Evolutionary conservation across 1,140 invertebrate genomes (phyloP), one percentile per base, ranked within the genome.

Genomic region (Belonocnema kinseyi): DNA sequence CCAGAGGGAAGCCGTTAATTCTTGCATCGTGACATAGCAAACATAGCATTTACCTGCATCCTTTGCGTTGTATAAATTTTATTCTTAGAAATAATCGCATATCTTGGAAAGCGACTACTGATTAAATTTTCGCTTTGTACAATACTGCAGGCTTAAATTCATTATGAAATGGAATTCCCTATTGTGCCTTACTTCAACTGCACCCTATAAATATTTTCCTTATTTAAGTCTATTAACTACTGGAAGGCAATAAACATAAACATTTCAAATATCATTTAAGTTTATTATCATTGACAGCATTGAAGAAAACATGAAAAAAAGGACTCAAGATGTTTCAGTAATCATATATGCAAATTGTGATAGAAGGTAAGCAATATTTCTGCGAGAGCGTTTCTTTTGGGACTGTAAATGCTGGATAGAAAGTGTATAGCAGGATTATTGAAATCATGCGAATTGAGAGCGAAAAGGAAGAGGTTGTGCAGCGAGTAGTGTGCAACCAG

Each of bases 1-100:
- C 61, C 26, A 40, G n/a, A n/a, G 26, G 26, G 61, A 66, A 66
- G 61, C 33, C 26, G 58, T 66, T 66, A 66, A 46, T 66, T 66
- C 61, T 58, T 26, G 19, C 13, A 58, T 21, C 56, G 56, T 58
- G 56, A 58, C 56, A 58, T 8, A 17, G 19, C 17, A 54, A 14
- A 46, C 40, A 11, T 46, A 46, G 40, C 10, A 46, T 21, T 1
- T 58, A 58, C 56, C 56, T 58, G 56, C 56, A 58, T 21, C 40
- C 40, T 46, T 46, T 46, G 10, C 56, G 56, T 58, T 58, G 17
- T 61, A 61, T 61, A 11, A 0, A 66, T 66, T 66, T 66, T 16
- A 61, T 61, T 66, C 14, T 33, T 40, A 54, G 53, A 54, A 54
- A 19, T 54, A 17, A 54, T 54, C 53, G 53, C 33, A 66, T 12